These are phyloP conservation scores for Zoanthus sansibaricus DNA, from an alignment of 92 coral and sea anemone genomes.

Conservation along the genomic window DNA sequence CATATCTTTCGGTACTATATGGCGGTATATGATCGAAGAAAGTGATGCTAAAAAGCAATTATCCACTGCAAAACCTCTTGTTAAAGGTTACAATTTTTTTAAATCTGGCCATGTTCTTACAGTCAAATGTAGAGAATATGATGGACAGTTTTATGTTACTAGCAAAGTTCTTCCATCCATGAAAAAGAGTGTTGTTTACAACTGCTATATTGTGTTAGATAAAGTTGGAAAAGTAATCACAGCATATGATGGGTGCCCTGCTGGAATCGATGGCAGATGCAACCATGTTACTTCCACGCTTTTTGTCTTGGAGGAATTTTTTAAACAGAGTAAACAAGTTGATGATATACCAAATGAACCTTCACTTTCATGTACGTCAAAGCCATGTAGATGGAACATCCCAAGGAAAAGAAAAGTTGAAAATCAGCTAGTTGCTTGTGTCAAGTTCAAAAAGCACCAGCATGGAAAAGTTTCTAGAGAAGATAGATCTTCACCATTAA, in stretches of 20 bases:
- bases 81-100: background rate
- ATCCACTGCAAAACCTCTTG: slow-evolving; percentile 61
- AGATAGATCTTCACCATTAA: slow-evolving; percentile 27
- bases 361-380: slow-evolving; percentile 64
- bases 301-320: slow-evolving; percentile 66
- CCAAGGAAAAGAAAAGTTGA: slow-evolving; percentile 67
- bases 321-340: slow-evolving; percentile 52
- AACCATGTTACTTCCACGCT: slow-evolving; percentile 69
- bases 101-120: background rate
- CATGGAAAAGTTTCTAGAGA: slow-evolving; percentile 45
- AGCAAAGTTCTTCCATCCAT: slow-evolving; percentile 66
- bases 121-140: slow-evolving; percentile 37
- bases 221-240: slow-evolving; percentile 50
- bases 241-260: slow-evolving; percentile 71
- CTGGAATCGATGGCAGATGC: slow-evolving; percentile 70
- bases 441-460: slow-evolving; percentile 53
- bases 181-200: slow-evolving; percentile 49
- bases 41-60: slow-evolving; percentile 14
- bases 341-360: slow-evolving; percentile 14
- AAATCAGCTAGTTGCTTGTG: slow-evolving; percentile 40
- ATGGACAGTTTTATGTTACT: slow-evolving; percentile 56
- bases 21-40: no score
- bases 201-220: slow-evolving; percentile 56
- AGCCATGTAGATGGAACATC: slow-evolving; percentile 71
- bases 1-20: no score